phyloP scores from a whole-genome alignment of 2,888 invertebrate species.

The Oligia latruncula region DNA sequence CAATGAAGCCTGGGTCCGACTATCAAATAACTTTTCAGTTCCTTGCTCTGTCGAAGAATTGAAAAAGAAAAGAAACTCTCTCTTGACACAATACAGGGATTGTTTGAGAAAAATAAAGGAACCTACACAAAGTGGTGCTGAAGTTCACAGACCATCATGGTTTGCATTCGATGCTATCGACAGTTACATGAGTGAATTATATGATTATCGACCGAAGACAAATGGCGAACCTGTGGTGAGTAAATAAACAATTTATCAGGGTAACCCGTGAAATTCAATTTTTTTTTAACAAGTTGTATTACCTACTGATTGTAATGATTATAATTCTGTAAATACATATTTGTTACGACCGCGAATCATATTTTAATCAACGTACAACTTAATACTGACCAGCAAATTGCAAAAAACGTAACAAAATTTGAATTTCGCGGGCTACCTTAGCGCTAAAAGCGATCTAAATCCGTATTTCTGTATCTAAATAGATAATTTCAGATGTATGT shows the following conservation, averaged over 20 bases:
- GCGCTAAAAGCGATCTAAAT: too few relatives aligned
- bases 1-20: conserved; percentile 48
- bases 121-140: neutral
- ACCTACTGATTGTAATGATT: too few relatives aligned
- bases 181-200: conserved; percentile 16
- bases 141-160: conserved; percentile 31
- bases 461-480: neutral
- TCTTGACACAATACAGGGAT: conserved; percentile 56
- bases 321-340: too few relatives aligned
- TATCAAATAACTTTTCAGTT: conserved; percentile 41
- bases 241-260: neutral
- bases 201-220: conserved; percentile 10
- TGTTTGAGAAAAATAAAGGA: conserved; percentile 46
- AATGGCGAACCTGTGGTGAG: conserved; percentile 3
- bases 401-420: too few relatives aligned
- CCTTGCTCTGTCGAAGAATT: conserved; percentile 48
- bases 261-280: too few relatives aligned
- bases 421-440: too few relatives aligned
- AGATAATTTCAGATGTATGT: neutral
- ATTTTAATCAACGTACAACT: too few relatives aligned
- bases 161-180: conserved; percentile 31
- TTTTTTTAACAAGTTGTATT: too few relatives aligned
- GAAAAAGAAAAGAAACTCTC: conserved; percentile 59
- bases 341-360: too few relatives aligned
- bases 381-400: too few relatives aligned